These are phyloP conservation scores for Yasuhikotakia modesta DNA, from an alignment of 2,797 vertebrate genomes.

Conservation along the genomic window DNA sequence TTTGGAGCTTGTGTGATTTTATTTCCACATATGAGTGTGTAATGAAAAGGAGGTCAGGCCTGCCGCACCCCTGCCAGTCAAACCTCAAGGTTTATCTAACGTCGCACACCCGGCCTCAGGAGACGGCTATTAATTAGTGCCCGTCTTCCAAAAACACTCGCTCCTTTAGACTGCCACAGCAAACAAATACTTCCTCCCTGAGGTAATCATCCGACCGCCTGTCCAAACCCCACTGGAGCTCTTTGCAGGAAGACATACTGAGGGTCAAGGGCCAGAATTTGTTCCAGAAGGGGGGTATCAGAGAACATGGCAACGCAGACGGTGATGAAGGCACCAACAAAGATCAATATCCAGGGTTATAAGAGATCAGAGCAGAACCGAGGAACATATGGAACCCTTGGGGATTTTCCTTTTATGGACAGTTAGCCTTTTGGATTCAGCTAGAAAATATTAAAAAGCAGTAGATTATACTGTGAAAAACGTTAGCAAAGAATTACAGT, in stretches of 20 bases:
- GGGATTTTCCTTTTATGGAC: not conserved
- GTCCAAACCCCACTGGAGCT: constrained; percentile 14
- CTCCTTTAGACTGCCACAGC: constrained; percentile 5
- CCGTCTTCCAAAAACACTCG: constrained; percentile 28
- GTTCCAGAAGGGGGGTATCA: constrained; percentile 22
- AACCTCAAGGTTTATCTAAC: constrained; percentile 28
- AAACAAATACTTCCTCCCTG: constrained; percentile 28
- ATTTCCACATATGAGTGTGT: constrained; percentile 19
- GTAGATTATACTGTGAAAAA: not conserved
- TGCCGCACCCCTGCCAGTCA: constrained; percentile 28
- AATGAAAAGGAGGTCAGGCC: constrained; percentile 38
- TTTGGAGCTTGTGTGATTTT: constrained; percentile 18
- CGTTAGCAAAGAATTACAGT: too few species aligned
- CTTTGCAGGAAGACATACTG: constrained; percentile 31
- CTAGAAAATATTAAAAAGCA: not conserved
- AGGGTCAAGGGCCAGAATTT: constrained; percentile 34
- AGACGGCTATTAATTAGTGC: constrained; percentile 30
- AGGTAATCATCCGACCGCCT: constrained; percentile 25
- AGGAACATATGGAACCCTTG: constrained; percentile 31
- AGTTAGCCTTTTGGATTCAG: not conserved
- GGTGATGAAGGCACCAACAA: constrained; percentile 29
- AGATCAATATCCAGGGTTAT: constrained; percentile 47
- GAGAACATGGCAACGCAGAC: constrained; percentile 20
- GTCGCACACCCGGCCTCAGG: constrained; percentile 13
- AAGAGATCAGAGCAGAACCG: constrained; percentile 55